A percentile compares a stretch with the other conserved stretches of the same genome.
phyloP scores from a whole-genome alignment of 2,888 invertebrate genomes.

The Lymantria dispar region DNA sequence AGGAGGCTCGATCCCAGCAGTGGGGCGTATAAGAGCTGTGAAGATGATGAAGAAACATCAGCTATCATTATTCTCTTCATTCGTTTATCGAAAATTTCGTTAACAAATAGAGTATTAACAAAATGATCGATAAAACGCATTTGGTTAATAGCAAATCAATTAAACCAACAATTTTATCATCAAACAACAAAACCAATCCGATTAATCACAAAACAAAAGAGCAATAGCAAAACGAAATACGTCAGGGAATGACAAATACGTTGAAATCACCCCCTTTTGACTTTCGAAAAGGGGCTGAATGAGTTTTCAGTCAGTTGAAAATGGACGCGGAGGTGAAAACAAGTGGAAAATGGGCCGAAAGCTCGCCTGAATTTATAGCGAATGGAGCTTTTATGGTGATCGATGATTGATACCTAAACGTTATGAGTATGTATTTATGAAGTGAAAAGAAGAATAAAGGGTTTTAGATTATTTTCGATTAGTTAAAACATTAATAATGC shows the following conservation, averaged over 20 bases:
- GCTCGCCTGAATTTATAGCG: slow-evolving; percentile 58
- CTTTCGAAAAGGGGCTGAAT: slow-evolving; percentile 34
- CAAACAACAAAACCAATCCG: slow-evolving; percentile 25
- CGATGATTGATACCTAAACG: slow-evolving; percentile 58
- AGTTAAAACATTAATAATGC: too few relatives aligned
- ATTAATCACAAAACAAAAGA: slow-evolving; percentile 35
- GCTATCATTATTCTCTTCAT: too few relatives aligned
- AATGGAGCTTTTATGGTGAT: slow-evolving; percentile 41
- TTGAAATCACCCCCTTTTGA: slow-evolving; percentile 26
- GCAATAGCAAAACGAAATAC: slow-evolving; percentile 35
- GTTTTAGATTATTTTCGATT: too few relatives aligned
- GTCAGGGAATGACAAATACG: slow-evolving; percentile 46
- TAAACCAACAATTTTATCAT: slow-evolving; percentile 16
- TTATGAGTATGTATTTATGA: slow-evolving; percentile 35
- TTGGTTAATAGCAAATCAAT: slow-evolving; percentile 6
- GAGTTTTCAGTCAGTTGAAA: slow-evolving; percentile 34
- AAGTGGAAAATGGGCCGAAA: slow-evolving; percentile 65
- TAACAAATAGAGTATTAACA: not conserved
- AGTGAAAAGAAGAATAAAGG: too few relatives aligned
- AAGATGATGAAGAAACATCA: too few relatives aligned
- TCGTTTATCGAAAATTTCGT: not conserved
- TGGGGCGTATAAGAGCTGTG: too few relatives aligned
- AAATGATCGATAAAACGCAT: slow-evolving; percentile 3
- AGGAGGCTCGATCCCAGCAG: too few relatives aligned
- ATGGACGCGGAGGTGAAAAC: slow-evolving; percentile 63